phyloP scores from a whole-genome alignment of 2,888 invertebrate species.

The Notocelia uddmanniana region DNA sequence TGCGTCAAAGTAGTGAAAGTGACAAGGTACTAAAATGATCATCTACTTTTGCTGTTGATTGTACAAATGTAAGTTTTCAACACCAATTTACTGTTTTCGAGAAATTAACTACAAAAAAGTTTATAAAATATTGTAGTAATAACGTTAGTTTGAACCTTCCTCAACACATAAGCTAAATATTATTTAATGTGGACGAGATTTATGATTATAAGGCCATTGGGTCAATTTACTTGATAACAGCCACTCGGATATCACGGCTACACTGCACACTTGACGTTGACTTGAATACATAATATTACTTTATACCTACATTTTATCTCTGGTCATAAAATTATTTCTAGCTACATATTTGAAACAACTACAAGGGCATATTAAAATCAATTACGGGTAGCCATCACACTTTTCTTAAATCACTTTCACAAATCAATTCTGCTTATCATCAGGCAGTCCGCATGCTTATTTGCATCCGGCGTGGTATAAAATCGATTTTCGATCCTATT shows the following conservation, averaged over 20 bases:
- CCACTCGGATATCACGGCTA: background rate
- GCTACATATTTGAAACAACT: background rate
- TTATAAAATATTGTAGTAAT: background rate
- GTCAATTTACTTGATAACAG: constrained; percentile 20
- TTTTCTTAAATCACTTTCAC: too few species aligned
- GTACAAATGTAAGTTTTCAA: too few species aligned
- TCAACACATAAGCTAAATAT: constrained; percentile 17
- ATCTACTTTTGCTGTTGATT: too few species aligned
- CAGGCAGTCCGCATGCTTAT: too few species aligned
- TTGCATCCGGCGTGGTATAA: too few species aligned
- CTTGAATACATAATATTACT: background rate
- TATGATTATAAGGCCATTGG: constrained; percentile 19
- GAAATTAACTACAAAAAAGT: background rate
- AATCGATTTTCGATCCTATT: too few species aligned
- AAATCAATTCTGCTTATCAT: too few species aligned
- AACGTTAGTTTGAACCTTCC: constrained; percentile 16
- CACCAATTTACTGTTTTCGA: background rate
- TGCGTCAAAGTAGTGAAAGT: too few species aligned
- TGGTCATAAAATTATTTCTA: background rate
- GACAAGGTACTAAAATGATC: too few species aligned
- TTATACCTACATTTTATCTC: background rate
- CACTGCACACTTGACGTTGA: constrained; percentile 8
- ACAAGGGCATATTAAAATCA: too few species aligned
- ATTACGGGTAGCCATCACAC: too few species aligned
- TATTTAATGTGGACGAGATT: constrained; percentile 22